Evolutionary conservation across 2,888 invertebrate genomes (phyloP), one percentile per base, ranked within the genome.

Genomic region (Anorthoa munda): DNA sequence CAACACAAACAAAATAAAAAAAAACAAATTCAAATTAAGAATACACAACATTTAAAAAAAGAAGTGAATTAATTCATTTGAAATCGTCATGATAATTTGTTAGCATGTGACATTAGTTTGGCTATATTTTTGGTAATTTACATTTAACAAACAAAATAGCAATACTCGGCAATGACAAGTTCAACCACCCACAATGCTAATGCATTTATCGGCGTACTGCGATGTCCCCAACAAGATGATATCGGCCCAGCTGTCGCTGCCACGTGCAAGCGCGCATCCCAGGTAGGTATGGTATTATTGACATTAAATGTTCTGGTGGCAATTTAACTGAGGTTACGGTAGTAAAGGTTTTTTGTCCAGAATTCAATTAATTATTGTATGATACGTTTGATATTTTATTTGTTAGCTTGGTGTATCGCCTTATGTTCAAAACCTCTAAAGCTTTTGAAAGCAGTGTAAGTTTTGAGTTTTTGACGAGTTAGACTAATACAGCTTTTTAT

Each of bases 161-260:
- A 82, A 82, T 73, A 78, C 50, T 66, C 58, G 50, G 58, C 61
- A 79, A 48, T 81, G 75, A 86, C 81, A 83, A 85, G 79, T 79
- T 83, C 75, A 83, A 80, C 75, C 83, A 72, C 81, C 85, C 82
- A 76, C 70, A 82, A 83, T 67, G 81, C 75, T 77, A 77, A 81
- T 82, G 74, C 66, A 79, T 83, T 82, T 85, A 84, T 85, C 79
- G 72, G 64, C 60, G 78, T 87, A 87, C 81, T 82, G 83, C 81
- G 72, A 85, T 84, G 84, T 87, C 87, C 89, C 89, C 86, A 80
- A 86, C 87, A 83, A 88, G 93, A 93, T 93, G 82, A 81, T 88
- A 93, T 93, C 93, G 82, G 82, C 72, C 88, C 94, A 94, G 93
- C 94, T 94, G 94, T 92, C 91, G 88, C 76, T 84, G 88, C 87